Conservation (phyloP, 2,888 invertebrate genomes). For the Andrena dorsata region DNA sequence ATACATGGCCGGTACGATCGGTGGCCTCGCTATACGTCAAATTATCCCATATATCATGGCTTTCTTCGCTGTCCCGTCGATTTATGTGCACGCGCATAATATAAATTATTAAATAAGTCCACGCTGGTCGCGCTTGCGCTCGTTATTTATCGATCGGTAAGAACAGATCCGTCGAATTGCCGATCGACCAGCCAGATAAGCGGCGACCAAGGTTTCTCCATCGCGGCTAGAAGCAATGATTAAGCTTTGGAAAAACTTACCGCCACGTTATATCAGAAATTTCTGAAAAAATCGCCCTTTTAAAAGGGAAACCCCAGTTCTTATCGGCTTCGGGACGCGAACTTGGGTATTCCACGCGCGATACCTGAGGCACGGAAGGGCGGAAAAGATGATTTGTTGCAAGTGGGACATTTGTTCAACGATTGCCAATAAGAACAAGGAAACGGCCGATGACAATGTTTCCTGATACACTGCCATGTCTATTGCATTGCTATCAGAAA, state of each 20-base stretch:
- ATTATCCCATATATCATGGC: constrained; percentile 84
- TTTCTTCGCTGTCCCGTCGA: constrained; percentile 81
- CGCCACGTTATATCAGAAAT: constrained; percentile 39
- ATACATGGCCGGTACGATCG: constrained; percentile 81
- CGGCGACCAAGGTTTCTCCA: background rate
- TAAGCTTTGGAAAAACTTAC: constrained; percentile 20
- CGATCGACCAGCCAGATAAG: constrained; percentile 41
- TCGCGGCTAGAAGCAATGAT: constrained; percentile 13
- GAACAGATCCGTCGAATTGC: constrained; percentile 50
- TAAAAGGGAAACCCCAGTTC: background rate
- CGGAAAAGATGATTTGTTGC: too few species aligned
- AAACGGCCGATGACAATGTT: too few species aligned
- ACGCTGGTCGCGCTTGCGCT: constrained; percentile 45
- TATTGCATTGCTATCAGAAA: too few species aligned
- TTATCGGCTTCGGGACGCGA: background rate
- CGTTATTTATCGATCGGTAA: constrained; percentile 65
- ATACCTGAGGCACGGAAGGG: too few species aligned
- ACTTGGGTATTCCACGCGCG: background rate
- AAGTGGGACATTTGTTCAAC: too few species aligned
- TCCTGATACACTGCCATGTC: too few species aligned
- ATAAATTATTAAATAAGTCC: constrained; percentile 84
- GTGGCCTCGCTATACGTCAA: constrained; percentile 84
- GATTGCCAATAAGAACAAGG: too few species aligned
- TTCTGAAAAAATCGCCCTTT: constrained; percentile 3
- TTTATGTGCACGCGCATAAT: constrained; percentile 84